Evolutionary conservation across 2,797 vertebrate genomes (phyloP).

Genomic region (Acrocephalus scirpaceus): DNA sequence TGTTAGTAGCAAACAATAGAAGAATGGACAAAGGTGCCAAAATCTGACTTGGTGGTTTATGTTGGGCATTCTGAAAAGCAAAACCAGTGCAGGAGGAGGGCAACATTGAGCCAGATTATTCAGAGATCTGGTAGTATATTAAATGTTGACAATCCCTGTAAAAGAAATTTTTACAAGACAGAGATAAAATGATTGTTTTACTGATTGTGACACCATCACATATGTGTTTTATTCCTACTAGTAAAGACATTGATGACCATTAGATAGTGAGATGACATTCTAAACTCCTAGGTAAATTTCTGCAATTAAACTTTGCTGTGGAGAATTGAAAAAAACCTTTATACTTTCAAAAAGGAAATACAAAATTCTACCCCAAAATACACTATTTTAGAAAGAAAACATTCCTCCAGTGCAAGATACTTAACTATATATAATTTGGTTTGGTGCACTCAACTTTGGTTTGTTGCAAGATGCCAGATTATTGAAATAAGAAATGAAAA

Average conservation of each 20-base stretch:
- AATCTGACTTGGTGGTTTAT: not conserved
- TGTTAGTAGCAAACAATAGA: not conserved
- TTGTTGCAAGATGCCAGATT: not conserved
- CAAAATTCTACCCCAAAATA: not conserved
- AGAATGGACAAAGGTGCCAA: not conserved
- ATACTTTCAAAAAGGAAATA: not conserved
- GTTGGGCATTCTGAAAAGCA: not conserved
- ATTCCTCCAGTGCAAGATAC: not conserved
- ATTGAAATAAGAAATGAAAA: not conserved
- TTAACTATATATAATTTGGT: not conserved
- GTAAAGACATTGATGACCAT: not conserved
- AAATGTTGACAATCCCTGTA: fast-evolving
- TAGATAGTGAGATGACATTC: not conserved
- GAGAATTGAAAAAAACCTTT: not conserved
- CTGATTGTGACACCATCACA: not conserved
- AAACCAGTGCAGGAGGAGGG: not conserved
- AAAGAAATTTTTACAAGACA: not conserved
- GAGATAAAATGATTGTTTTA: not conserved
- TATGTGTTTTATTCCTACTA: not conserved
- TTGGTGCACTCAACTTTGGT: not conserved
- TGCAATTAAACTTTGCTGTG: not conserved
- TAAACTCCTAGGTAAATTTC: not conserved
- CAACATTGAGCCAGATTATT: not conserved
- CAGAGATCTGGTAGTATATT: not conserved
- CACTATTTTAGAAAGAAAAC: not conserved